Evolutionary conservation across 2,113 vertebrate genomes (phyloP), one percentile per base, ranked within the genome.

Genomic region (Halichoeres trimaculatus): DNA sequence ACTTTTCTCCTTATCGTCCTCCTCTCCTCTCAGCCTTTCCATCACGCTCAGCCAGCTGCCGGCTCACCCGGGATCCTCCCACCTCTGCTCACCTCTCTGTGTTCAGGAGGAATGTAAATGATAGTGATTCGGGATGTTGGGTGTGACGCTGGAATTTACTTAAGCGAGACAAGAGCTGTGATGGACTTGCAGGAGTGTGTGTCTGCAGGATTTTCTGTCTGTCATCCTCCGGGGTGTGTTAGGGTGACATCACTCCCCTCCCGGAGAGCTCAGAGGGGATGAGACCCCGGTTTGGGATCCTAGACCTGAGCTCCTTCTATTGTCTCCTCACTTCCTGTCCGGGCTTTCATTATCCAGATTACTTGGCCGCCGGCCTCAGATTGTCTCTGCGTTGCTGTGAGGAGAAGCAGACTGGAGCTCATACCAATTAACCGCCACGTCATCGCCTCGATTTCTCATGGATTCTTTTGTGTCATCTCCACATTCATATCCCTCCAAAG

Each of bases 261-360:
- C 59, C 72, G 16, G 71, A 56, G 64, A 4, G 55, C 77, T 88
- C 67, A 48, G 26, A 55, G 38, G 74, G 61, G 83, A 83, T 67
- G 70, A 74, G 76, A 74, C 41, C 62, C 38, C 5, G 52, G 57
- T 41, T 80, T 66, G 52, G 69, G 77, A 76, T 83, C 65, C 52
- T 77, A 79, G 59, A 84, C 55, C 54, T 35, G 41, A 70, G 51
- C 58, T 58, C 55, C 67, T 24, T 68, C 70, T 70, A 75, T 85
- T 85, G 89, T 86, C 82, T 73, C 47, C 41, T 79, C 66, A 43
- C 61, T 74, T 90, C 83, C 81, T 82, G 75, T 73, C 68, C 38
- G 8, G n/a, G 47, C 61, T 74, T 76, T 71, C 60, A 53, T 72
- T 77, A 72, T 69, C 19, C 11, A 45, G 40, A 53, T 62, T 34